Evolutionary conservation across 2,113 vertebrate species (phyloP).

Genomic region (Scatophagus argus): DNA sequence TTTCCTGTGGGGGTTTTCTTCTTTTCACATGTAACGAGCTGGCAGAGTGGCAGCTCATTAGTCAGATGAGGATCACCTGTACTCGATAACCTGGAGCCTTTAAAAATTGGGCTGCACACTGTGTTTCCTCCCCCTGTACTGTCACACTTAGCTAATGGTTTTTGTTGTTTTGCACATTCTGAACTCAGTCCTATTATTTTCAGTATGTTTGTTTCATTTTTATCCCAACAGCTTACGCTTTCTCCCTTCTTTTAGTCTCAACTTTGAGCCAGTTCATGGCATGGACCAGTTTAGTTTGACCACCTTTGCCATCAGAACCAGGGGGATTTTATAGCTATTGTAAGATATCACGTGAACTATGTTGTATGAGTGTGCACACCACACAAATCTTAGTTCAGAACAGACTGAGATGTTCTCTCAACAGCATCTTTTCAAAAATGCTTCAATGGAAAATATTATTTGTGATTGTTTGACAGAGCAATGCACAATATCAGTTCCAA

Average conservation of each 20-base stretch:
- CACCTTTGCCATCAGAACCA: neutral
- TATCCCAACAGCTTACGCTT: neutral
- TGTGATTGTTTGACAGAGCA: too few relatives aligned
- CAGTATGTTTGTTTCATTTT: neutral
- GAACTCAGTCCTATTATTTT: too few relatives aligned
- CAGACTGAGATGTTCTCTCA: too few relatives aligned
- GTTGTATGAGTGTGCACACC: neutral
- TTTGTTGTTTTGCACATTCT: neutral
- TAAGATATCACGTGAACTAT: neutral
- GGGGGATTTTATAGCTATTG: neutral
- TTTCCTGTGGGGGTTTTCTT: neutral
- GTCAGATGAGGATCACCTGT: slow-evolving; percentile 35
- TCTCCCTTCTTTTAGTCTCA: neutral
- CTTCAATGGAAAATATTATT: too few relatives aligned
- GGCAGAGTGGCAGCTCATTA: neutral
- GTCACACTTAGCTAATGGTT: neutral
- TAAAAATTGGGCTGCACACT: neutral
- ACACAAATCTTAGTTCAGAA: too few relatives aligned
- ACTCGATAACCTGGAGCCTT: neutral
- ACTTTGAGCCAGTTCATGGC: neutral
- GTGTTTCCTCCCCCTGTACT: rapidly evolving
- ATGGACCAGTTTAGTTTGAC: neutral
- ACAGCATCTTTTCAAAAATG: too few relatives aligned
- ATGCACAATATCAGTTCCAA: too few relatives aligned
- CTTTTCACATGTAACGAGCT: neutral